Conservation (phyloP, 92 coral and sea anemone genomes). For the Bergia puertoricense region DNA sequence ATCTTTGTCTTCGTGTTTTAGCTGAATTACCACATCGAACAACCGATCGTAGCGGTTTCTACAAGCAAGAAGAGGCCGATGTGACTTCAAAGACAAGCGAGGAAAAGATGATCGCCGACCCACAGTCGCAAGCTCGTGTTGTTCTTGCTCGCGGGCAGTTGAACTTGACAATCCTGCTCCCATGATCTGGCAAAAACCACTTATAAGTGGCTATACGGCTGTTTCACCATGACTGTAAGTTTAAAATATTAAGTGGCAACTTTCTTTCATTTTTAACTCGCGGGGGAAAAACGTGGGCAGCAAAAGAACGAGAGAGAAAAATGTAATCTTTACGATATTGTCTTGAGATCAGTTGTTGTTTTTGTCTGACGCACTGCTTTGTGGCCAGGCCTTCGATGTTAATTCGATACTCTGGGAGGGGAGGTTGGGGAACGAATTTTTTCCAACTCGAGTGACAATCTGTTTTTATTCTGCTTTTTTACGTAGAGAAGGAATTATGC, state of each 20-base stretch:
- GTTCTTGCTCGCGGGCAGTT: slow-evolving; percentile 8
- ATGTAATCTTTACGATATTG: neutral
- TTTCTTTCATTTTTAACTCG: slow-evolving; percentile 18
- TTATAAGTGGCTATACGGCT: neutral
- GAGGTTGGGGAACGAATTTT: neutral
- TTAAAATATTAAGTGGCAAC: neutral
- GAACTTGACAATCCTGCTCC: slow-evolving; percentile 1
- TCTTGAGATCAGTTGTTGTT: slow-evolving; percentile 6
- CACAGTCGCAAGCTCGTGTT: slow-evolving; percentile 5
- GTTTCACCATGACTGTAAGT: slow-evolving; percentile 8
- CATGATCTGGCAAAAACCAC: slow-evolving; percentile 1
- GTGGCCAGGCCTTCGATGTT: slow-evolving; percentile 23
- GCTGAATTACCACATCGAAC: slow-evolving; percentile 82
- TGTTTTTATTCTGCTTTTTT: no score
- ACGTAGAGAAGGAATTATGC: no score
- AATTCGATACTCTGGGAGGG: neutral
- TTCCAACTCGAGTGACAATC: no score
- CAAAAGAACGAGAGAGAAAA: neutral
- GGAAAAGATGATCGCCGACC: slow-evolving; percentile 73
- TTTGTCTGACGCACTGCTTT: slow-evolving; percentile 36
- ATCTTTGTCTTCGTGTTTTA: slow-evolving; percentile 92
- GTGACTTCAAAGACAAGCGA: slow-evolving; percentile 75
- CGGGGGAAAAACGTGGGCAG: slow-evolving; percentile 21
- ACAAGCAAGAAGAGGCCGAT: slow-evolving; percentile 69
- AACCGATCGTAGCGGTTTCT: slow-evolving; percentile 69